Base-by-base conservation (phyloP, 2,888 invertebrate species). In the Polydrusus cervinus region DNA sequence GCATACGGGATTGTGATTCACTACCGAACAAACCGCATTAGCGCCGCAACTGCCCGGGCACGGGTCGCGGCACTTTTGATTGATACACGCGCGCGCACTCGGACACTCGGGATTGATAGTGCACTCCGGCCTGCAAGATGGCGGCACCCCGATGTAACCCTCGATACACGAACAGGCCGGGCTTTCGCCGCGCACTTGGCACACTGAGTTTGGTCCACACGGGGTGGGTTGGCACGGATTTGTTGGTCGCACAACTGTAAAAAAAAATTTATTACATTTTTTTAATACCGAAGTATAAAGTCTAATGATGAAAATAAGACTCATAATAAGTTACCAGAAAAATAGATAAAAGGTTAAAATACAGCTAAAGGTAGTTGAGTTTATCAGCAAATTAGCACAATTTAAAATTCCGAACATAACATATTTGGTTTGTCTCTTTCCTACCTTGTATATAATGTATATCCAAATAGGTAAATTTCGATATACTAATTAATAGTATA, bases 1-100 rank as follows among this genome's bases (percentile, higher is more conserved):
- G 86, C 95, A 95, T 80, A 93, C 89, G 10, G 94, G 93, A 81
- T 91, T 89, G 84, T 95, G 94, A 85, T 93, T 92, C 62, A 93
- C 90, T 47, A 93, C 92, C 78, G 87, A 89, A 83, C 94, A 95
- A 55, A 89, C 84, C 16, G 94, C 93, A 85, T 93, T 92, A 64
- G 90, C 89, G 40, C 92, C 86, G 89, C 90, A 85, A 69, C 92
- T 89, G 14, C 93, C 93, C 43, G 89, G 89, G 82, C 94, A 94
- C 53, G 94, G 94, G 86, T 94, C 92, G 73, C 89, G 89, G 84
- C 94, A 94, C 86, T 91, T 91, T 81, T 92, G 91, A 81, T 91
- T 90, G 53, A 93, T 90, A 83, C 95, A 95, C 45, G 94, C 92
- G 83, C 89, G 89, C 76, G 91, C 89, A 76, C 90, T 89, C 55